phyloP scores from a whole-genome alignment of 2,888 invertebrate genomes.

The Netelia inedita region DNA sequence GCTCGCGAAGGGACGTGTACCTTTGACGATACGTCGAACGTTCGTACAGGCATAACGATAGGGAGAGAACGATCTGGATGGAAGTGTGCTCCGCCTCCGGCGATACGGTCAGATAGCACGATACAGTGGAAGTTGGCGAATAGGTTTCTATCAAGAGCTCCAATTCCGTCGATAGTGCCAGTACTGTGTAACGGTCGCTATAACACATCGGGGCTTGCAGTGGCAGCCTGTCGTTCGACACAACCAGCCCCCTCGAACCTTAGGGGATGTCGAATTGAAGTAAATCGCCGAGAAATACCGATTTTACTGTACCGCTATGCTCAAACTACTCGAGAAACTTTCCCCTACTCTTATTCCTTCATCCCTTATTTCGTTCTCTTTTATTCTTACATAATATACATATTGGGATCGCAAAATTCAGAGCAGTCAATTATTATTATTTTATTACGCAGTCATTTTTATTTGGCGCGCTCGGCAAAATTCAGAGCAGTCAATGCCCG shows the following conservation, averaged over 20 bases:
- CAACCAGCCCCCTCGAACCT: conserved; percentile 16
- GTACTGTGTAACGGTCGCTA: conserved; percentile 2
- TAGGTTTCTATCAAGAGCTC: conserved; percentile 51
- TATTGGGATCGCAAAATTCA: too few species aligned
- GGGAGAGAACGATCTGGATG: not conserved
- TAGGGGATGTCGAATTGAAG: conserved; percentile 24
- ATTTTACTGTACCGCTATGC: conserved; percentile 40
- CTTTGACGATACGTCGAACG: conserved; percentile 10
- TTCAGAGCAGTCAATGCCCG: too few species aligned
- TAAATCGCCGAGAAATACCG: conserved; percentile 64
- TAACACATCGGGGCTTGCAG: not conserved
- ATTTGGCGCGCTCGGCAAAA: too few species aligned
- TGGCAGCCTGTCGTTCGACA: conserved; percentile 36
- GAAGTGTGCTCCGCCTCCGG: not conserved
- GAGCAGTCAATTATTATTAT: too few species aligned
- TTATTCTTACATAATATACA: too few species aligned
- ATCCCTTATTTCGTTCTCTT: conserved; percentile 15
- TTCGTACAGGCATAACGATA: not conserved
- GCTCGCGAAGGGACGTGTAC: not conserved
- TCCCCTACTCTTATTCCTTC: conserved; percentile 39
- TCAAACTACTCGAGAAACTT: conserved; percentile 54
- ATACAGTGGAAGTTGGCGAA: conserved; percentile 40
- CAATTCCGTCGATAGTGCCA: conserved; percentile 52
- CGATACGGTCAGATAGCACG: not conserved
- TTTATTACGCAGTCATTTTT: too few species aligned